These are phyloP conservation scores for Macrobrachium rosenbergii DNA, from an alignment of 1,140 invertebrate genomes.

Conservation along the genomic window DNA sequence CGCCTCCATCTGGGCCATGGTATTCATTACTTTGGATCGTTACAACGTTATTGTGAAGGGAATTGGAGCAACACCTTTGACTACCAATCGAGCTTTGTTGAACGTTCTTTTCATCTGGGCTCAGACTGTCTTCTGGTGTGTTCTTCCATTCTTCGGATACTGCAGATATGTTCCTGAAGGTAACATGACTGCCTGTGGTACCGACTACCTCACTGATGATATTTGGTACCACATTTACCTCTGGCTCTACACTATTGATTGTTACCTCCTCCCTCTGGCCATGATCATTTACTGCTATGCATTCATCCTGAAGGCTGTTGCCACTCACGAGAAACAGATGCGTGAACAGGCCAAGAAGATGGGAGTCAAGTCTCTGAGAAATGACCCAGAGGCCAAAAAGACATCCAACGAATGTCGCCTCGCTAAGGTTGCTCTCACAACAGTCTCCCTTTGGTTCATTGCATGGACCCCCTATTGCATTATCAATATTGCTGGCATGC, in stretches of 20 bases:
- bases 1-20: conserved; percentile 67
- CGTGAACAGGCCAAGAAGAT: conserved; percentile 67
- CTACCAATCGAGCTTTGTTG: background rate
- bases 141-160: conserved; percentile 67
- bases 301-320: conserved; percentile 71
- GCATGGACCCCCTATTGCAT: conserved; percentile 71
- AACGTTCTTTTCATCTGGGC: background rate
- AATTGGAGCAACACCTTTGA: background rate
- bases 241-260: conserved; percentile 38
- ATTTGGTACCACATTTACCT: conserved; percentile 60
- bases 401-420: too few relatives aligned
- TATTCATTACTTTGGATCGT: conserved; percentile 68
- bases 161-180: conserved; percentile 67
- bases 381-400: too few relatives aligned
- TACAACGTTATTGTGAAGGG: conserved; percentile 64
- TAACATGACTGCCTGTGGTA: conserved; percentile 66
- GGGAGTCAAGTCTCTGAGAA: too few relatives aligned
- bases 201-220: conserved; percentile 64
- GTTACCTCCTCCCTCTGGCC: conserved; percentile 64
- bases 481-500: conserved; percentile 50
- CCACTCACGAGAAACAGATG: conserved; percentile 71
- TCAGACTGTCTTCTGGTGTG: conserved; percentile 8
- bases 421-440: conserved; percentile 67
- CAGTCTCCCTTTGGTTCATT: conserved; percentile 69
- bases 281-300: conserved; percentile 70